Base-by-base conservation (phyloP, 2,113 vertebrate species). In the Prionailurus bengalensis region DNA sequence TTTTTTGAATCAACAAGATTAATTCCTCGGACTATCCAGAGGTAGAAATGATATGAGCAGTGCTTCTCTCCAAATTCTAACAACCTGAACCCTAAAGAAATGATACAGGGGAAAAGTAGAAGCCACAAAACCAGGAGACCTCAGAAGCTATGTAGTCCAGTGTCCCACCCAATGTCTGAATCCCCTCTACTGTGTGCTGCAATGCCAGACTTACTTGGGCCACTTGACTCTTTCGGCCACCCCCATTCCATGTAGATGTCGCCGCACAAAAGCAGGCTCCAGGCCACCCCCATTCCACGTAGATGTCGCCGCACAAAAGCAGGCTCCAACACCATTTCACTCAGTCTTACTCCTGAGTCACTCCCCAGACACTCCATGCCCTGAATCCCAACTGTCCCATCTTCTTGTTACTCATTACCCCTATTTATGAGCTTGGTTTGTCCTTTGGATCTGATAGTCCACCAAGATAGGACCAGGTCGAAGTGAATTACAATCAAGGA, bases 61-160 rank as follows among this genome's bases (percentile, higher is more conserved):
- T 79, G 36, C 17, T 83, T 90, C 70, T n/a, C n/a, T 63, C 63
- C 12, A 83, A 80, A 89, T 94, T 91, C 65, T 90, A 66, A 96
- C 45, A 95, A 74, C 58, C 33, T 51, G 55, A 96, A 55, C 48
- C 39, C 82, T 85, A n/a, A 88, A 89, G 70, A 92, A 83, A 70
- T 12, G 42, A 92, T 58, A 71, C 19, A 92, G 82, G 65, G 80
- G 12, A 88, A 91, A 95, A 91, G 39, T 21, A 89, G 61, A 91
- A 91, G 65, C 93, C 91, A 51, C 29, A 97, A 84, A 94, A 66
- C 85, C 58, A 84, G 84, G 76, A 95, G 90, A 93, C 71, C 70
- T 63, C 78, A 83, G 61, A 92, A 86, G 53, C 33, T 68, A 12
- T 42, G 83, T 70, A 93, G 96, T 27, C 48, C 9, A 97, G 74